These are phyloP conservation scores for Aphodius granarius DNA, from an alignment of 2,888 invertebrate species.

Conservation along the genomic window DNA sequence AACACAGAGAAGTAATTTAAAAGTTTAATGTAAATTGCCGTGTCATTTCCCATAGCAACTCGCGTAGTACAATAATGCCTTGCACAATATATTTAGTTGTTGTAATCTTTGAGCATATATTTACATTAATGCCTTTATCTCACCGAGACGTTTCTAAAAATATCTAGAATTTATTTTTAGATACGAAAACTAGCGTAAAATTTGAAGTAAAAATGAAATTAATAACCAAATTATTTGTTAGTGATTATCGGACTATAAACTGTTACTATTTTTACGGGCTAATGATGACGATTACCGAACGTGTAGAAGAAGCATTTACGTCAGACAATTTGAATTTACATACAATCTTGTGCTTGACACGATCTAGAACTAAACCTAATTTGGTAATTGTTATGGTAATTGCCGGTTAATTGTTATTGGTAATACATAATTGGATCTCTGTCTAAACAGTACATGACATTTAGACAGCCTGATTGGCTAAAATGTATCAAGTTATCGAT, in stretches of 20 bases:
- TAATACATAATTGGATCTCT: background rate
- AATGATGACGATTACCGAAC: background rate
- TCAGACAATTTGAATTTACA: background rate
- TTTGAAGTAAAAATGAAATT: too few species aligned
- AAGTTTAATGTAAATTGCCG: background rate
- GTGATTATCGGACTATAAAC: background rate
- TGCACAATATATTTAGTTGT: background rate
- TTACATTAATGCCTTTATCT: background rate
- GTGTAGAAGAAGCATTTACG: background rate
- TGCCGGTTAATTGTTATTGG: background rate
- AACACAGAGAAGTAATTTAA: too few species aligned
- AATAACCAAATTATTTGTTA: background rate
- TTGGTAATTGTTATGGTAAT: background rate
- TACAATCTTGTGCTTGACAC: background rate
- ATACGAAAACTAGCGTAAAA: background rate
- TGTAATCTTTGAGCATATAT: background rate
- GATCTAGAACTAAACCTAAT: background rate
- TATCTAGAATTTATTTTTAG: background rate
- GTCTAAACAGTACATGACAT: too few species aligned
- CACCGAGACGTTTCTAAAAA: background rate
- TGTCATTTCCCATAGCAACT: background rate
- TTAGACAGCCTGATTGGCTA: too few species aligned
- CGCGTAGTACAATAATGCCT: background rate
- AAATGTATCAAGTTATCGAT: too few species aligned
- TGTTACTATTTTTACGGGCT: background rate